Percentiles rank a stretch among this genome's conserved stretches.
Evolutionary conservation across 2,888 invertebrate genomes (phyloP).

Genomic region (Scaptomyza tumidula): DNA sequence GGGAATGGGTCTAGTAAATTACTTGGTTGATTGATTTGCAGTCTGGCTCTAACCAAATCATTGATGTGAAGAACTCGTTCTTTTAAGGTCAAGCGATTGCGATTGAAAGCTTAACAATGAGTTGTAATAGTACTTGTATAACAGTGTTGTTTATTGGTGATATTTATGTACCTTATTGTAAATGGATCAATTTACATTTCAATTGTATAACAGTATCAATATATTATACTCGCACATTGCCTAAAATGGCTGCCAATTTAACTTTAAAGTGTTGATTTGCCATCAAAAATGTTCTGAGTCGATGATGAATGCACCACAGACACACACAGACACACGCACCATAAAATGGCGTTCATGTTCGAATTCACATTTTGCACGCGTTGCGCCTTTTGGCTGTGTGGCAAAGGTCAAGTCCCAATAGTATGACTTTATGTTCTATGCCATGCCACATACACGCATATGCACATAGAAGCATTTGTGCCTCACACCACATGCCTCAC

Average conservation of each 20-base stretch:
- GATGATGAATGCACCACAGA: not conserved
- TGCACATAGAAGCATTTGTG: not conserved
- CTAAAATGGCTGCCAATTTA: not conserved
- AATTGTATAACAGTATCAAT: conserved; percentile 12
- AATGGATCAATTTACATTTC: not conserved
- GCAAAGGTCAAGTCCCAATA: conserved; percentile 1
- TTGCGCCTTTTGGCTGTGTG: not conserved
- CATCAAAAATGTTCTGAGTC: not conserved
- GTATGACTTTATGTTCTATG: not conserved
- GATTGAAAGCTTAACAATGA: not conserved
- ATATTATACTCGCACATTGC: not conserved
- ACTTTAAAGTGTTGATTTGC: not conserved
- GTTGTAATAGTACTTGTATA: too few relatives aligned
- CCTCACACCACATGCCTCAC: not conserved
- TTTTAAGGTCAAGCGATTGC: conserved; percentile 9
- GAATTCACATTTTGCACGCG: not conserved
- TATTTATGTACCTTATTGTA: not conserved
- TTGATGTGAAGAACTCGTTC: not conserved
- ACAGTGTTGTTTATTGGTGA: not conserved
- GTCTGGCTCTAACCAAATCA: conserved; percentile 18
- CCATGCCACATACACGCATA: not conserved
- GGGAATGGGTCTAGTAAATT: not conserved
- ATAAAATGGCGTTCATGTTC: conserved; percentile 16
- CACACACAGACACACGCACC: conserved; percentile 1
- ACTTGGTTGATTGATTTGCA: conserved; percentile 38